These are phyloP conservation scores for Sebastes itinus DNA, from an alignment of 2,797 vertebrate species.

Conservation along the genomic window DNA sequence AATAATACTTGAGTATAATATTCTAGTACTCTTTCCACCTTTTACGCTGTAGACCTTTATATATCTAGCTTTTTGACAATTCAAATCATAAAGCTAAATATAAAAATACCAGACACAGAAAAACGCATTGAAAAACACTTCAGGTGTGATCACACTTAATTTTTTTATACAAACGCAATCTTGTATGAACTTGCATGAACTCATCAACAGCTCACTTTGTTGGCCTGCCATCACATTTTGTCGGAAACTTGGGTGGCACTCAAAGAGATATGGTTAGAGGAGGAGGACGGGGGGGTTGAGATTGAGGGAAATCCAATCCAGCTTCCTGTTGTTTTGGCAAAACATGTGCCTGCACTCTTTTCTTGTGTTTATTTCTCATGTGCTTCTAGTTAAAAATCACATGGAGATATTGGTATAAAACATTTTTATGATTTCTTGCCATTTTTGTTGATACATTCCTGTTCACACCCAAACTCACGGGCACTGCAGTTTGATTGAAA, in stretches of 20 bases:
- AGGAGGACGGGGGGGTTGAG: too few relatives aligned
- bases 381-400: background rate
- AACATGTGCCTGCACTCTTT: background rate
- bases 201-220: background rate
- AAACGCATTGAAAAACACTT: background rate
- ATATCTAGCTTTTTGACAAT: background rate
- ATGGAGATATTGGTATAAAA: background rate
- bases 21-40: too few relatives aligned
- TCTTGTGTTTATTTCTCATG: background rate
- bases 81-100: background rate
- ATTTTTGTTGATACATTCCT: background rate
- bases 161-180: background rate
- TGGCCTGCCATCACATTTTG: slow-evolving; percentile 6
- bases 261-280: background rate
- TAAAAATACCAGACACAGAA: background rate
- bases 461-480: background rate
- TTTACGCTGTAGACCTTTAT: background rate
- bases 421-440: background rate
- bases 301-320: background rate
- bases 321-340: background rate
- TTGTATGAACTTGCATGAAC: background rate
- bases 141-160: background rate
- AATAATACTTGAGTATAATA: fast-evolving
- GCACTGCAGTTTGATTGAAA: background rate
- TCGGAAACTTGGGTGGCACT: background rate